Evolutionary conservation across 2,113 vertebrate genomes (phyloP).

Genomic region (Nannospalax galili): DNA sequence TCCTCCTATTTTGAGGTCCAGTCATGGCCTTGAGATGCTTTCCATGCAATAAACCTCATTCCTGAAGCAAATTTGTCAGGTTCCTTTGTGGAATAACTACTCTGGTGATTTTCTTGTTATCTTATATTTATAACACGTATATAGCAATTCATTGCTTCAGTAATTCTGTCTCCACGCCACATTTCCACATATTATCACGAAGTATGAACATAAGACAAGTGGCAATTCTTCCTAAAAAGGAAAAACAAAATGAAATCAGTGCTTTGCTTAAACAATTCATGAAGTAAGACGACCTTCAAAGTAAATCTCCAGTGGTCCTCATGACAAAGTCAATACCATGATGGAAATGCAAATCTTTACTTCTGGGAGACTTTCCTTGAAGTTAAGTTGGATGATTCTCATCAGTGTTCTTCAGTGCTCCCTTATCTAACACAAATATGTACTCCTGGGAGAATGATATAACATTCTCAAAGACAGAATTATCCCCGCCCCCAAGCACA

Average conservation of each 20-base stretch:
- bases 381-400: background rate
- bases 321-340: conserved; percentile 30
- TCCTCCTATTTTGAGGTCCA: too few relatives aligned
- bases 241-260: too few relatives aligned
- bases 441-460: too few relatives aligned
- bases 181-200: background rate
- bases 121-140: background rate
- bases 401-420: background rate
- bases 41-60: too few relatives aligned
- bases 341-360: background rate
- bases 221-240: background rate
- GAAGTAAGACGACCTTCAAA: conserved; percentile 15
- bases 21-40: too few relatives aligned
- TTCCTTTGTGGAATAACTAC: too few relatives aligned
- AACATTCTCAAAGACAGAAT: too few relatives aligned
- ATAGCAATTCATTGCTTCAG: background rate
- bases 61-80: too few relatives aligned
- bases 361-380: background rate
- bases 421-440: background rate
- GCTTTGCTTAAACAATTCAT: background rate
- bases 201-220: background rate
- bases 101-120: too few relatives aligned
- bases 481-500: too few relatives aligned
- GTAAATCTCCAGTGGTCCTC: background rate
- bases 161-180: background rate